Evolutionary conservation across 2,113 vertebrate genomes (phyloP).

Genomic region (Sinosuthora webbiana): DNA sequence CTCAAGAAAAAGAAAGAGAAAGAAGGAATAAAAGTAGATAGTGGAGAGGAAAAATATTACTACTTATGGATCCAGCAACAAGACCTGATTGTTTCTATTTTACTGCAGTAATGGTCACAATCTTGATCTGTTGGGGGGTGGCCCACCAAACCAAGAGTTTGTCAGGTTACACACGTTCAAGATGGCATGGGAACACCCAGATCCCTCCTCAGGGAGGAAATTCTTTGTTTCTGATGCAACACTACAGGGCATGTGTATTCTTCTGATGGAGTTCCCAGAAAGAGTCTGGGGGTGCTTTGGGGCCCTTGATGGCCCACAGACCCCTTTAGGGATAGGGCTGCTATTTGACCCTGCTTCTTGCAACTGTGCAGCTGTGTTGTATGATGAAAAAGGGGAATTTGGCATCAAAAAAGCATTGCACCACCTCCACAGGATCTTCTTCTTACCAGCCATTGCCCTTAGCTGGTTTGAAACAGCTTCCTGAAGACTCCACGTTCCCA

Average conservation of each 20-base stretch:
- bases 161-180: background rate
- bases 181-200: background rate
- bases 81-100: background rate
- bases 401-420: background rate
- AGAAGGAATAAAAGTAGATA: background rate
- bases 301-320: background rate
- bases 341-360: background rate
- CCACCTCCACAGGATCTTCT: background rate
- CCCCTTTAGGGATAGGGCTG: background rate
- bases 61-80: background rate
- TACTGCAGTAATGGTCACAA: background rate
- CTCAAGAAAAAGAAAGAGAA: background rate
- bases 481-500: background rate
- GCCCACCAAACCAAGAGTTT: background rate
- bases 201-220: background rate
- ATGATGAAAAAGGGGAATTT: background rate
- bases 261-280: background rate
- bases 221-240: background rate
- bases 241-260: too few species aligned
- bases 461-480: background rate
- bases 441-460: background rate
- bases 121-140: rapidly evolving
- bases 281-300: background rate
- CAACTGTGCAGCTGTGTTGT: background rate
- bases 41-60: background rate